Evolutionary conservation across 2,888 invertebrate genomes (phyloP).

Genomic region (Cosmopolites sordidus): DNA sequence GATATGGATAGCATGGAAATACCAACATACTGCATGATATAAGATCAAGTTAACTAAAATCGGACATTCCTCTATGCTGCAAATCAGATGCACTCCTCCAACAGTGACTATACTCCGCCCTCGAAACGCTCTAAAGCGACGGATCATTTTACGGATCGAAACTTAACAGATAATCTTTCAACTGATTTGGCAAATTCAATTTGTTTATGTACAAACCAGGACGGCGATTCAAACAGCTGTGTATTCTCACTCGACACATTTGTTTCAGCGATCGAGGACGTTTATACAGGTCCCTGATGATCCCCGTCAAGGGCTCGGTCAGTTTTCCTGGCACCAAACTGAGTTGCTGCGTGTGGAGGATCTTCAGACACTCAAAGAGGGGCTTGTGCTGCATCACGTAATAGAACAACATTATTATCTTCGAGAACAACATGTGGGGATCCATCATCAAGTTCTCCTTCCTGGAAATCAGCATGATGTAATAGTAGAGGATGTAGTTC

Average conservation of each 20-base stretch:
- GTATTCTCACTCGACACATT: constrained; percentile 65
- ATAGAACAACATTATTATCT: constrained; percentile 63
- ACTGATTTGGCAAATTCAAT: constrained; percentile 62
- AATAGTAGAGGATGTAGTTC: constrained; percentile 64
- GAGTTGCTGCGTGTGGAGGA: constrained; percentile 60
- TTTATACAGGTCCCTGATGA: constrained; percentile 61
- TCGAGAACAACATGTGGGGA: constrained; percentile 60
- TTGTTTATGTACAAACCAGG: constrained; percentile 63
- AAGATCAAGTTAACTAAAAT: too few relatives aligned
- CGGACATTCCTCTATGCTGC: too few relatives aligned
- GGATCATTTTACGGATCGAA: constrained; percentile 56
- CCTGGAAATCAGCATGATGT: constrained; percentile 65
- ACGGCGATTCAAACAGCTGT: constrained; percentile 60
- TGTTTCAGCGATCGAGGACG: constrained; percentile 69
- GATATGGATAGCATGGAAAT: too few relatives aligned
- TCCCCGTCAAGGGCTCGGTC: constrained; percentile 58
- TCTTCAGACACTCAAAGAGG: constrained; percentile 64
- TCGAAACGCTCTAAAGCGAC: too few relatives aligned
- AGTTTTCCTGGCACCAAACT: constrained; percentile 60
- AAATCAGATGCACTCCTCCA: too few relatives aligned
- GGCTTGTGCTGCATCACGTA: constrained; percentile 64
- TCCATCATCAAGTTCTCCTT: constrained; percentile 61
- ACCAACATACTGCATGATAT: too few relatives aligned
- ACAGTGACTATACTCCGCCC: too few relatives aligned
- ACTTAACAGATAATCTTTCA: constrained; percentile 66